Conservation (phyloP, 2,888 invertebrate genomes). For the Hirtodrosophila confusa region DNA sequence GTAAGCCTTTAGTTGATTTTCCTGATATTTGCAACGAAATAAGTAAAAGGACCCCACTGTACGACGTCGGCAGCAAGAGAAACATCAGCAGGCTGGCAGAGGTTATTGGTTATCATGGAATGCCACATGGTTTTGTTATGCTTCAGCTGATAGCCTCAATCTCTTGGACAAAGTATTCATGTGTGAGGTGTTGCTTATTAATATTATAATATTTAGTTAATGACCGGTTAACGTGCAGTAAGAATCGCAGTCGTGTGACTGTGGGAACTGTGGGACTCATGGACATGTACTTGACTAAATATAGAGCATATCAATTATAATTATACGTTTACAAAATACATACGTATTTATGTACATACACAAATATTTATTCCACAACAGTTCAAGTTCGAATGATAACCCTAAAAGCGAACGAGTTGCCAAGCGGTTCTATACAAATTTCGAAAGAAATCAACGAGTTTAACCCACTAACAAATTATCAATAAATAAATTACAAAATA, state of each 20-base stretch:
- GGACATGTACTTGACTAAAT: conserved; percentile 53
- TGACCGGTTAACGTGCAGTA: conserved; percentile 19
- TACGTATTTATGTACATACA: conserved; percentile 1
- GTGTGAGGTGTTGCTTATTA: conserved; percentile 35
- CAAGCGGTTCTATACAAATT: conserved; percentile 24
- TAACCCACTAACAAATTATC: too few species aligned
- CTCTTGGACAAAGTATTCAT: conserved; percentile 33
- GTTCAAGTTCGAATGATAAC: conserved; percentile 71
- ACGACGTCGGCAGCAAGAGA: conserved; percentile 22
- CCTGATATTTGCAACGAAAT: too few species aligned
- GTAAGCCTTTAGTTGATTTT: too few species aligned
- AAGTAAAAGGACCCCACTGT: too few species aligned
- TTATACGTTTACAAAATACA: not conserved
- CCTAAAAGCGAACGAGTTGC: conserved; percentile 50
- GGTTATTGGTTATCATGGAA: conserved; percentile 44
- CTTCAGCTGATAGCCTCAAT: conserved; percentile 37
- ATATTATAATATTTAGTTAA: conserved; percentile 24
- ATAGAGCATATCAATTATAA: conserved; percentile 35
- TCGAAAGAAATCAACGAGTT: conserved; percentile 20
- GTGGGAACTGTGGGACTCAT: conserved; percentile 33
- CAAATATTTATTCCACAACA: conserved; percentile 16
- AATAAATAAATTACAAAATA: too few species aligned
- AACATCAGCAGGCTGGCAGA: conserved; percentile 24
- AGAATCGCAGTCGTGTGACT: conserved; percentile 27
- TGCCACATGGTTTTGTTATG: conserved; percentile 26